Evolutionary conservation across 2,113 vertebrate species (phyloP), one percentile per base, ranked within the genome.

Genomic region (Ctenomys sociabilis): DNA sequence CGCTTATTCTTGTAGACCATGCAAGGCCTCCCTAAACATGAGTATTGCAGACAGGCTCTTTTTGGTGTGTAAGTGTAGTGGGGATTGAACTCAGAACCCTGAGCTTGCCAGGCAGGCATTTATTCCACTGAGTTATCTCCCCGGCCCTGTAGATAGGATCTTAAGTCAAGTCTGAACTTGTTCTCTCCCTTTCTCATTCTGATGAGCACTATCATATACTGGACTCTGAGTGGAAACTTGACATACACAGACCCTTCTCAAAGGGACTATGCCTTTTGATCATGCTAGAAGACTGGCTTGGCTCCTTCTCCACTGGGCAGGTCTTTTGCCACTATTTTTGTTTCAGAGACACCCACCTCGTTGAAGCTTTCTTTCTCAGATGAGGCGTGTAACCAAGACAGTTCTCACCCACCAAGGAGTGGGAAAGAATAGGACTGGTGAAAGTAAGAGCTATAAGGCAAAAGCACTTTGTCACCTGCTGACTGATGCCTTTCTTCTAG

Each of bases 261-360:
- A 84, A 94, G 57, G n/a, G 93, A 88, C 77, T 72, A 7, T 5
- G 9, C n/a, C 37, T 75, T 93, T 85, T 66, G 80, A 90, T 75
- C 61, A 86, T 68, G 80, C 72, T 70, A 84, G 26, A 68, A 94
- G 64, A 87, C 80, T 94, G 96, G 37, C 54, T 91, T 82, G 75
- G 89, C 52, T 86, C 63, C 96, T 94, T 95, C 87, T 90, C 57
- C 43, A 84, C 82, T 92, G 75, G 87, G 63, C 52, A 82, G 85
- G 93, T 72, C 92, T 94, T 89, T 93, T 17, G 77, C n/a, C 75
- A 96, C 95, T 97, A 93, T 96, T 97, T 97, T 96, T 96, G 81
- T 93, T 97, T 95, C 93, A 97, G 97, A 97, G 95, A 95, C 95
- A 95, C 95, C 96, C 96, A 97, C 95, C 70, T 96, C 45, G 83